Conservation (phyloP, 2,797 vertebrate species). For the Channa striata region DNA sequence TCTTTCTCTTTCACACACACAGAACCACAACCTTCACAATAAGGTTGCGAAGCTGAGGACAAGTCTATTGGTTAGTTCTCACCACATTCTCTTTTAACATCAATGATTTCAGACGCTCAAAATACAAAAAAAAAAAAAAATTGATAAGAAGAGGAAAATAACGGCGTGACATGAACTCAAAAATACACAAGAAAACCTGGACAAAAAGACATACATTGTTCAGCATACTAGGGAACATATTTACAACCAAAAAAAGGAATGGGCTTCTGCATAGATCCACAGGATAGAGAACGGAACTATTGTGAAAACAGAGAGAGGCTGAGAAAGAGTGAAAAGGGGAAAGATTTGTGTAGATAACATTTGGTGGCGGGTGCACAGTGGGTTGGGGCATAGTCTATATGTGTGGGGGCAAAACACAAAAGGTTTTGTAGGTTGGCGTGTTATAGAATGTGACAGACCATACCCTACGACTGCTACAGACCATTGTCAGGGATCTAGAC, state of each 20-base stretch:
- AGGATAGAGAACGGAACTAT: conserved; percentile 83
- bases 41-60: conserved; percentile 83
- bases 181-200: conserved; percentile 72
- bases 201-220: conserved; percentile 77
- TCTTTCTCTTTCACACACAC: conserved; percentile 72
- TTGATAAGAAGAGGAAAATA: conserved; percentile 60
- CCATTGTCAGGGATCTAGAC: conserved; percentile 50
- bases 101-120: conserved; percentile 81
- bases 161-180: conserved; percentile 75
- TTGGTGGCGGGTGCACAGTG: conserved; percentile 57
- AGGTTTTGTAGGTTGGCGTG: conserved; percentile 49
- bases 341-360: conserved; percentile 53
- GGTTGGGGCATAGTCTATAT: conserved; percentile 49
- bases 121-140: conserved; percentile 55
- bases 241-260: conserved; percentile 84
- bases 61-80: conserved; percentile 83
- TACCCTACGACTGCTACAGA: conserved; percentile 63
- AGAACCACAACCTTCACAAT: conserved; percentile 82
- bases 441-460: conserved; percentile 57
- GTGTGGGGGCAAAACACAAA: conserved; percentile 52
- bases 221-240: conserved; percentile 83
- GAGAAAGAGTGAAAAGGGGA: conserved; percentile 59
- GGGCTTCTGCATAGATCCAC: conserved; percentile 90
- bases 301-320: conserved; percentile 73
- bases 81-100: conserved; percentile 81